These are phyloP conservation scores for Agrochola lychnidis DNA, from an alignment of 2,888 invertebrate species.

Conservation along the genomic window DNA sequence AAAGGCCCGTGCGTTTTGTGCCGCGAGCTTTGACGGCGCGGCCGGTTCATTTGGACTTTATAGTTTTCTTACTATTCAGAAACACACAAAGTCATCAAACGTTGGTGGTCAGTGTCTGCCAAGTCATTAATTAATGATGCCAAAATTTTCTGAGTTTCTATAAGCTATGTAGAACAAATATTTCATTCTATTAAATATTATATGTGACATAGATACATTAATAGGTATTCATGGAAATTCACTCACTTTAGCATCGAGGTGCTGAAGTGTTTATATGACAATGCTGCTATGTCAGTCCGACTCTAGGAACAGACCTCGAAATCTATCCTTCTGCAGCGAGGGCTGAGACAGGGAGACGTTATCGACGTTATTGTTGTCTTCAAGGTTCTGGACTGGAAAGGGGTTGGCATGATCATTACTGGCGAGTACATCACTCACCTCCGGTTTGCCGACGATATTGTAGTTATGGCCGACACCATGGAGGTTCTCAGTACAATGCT, in stretches of 20 bases:
- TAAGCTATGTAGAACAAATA: constrained; percentile 26
- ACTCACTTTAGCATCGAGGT: background rate
- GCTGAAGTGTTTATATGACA: background rate
- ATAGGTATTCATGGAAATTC: background rate
- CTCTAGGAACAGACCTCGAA: background rate
- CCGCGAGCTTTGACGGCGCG: constrained; percentile 50
- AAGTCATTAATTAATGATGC: constrained; percentile 50
- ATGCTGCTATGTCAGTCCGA: background rate
- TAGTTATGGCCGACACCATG: too few species aligned
- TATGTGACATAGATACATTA: constrained; percentile 7
- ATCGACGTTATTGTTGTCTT: background rate
- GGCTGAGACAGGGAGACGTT: background rate
- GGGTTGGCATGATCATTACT: too few species aligned
- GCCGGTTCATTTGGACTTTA: constrained; percentile 49
- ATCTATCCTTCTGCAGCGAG: background rate
- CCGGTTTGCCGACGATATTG: too few species aligned
- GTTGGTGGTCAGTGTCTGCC: constrained; percentile 58
- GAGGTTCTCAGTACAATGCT: too few species aligned
- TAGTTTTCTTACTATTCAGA: constrained; percentile 54
- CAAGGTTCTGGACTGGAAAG: background rate
- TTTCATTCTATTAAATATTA: constrained; percentile 21
- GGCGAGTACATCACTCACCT: too few species aligned
- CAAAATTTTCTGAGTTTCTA: constrained; percentile 8
- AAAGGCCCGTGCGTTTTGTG: constrained; percentile 48
- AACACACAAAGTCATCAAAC: constrained; percentile 59